These are phyloP conservation scores for Elaeidobius kamerunicus DNA, from an alignment of 2,888 invertebrate genomes.

Conservation along the genomic window DNA sequence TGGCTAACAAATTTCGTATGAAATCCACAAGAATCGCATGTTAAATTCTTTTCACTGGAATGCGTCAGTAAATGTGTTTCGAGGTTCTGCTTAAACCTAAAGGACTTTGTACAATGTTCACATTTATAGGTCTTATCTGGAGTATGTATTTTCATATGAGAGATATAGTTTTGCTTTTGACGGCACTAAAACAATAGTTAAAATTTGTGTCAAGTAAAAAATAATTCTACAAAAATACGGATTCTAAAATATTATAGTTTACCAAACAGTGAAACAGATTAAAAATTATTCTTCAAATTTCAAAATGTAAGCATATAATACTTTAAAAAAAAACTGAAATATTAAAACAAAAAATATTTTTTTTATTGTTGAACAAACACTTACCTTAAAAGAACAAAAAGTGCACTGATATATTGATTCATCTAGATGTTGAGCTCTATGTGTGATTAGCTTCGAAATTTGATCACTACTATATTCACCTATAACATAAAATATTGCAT, in stretches of 20 bases:
- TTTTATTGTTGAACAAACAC: neutral
- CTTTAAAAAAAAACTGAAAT: too few relatives aligned
- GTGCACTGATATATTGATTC: constrained; percentile 52
- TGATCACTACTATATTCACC: constrained; percentile 48
- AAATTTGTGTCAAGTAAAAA: neutral
- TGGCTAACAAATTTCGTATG: constrained; percentile 65
- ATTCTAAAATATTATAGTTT: too few relatives aligned
- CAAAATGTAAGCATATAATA: too few relatives aligned
- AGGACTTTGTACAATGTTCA: constrained; percentile 58
- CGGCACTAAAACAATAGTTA: constrained; percentile 51
- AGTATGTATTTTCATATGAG: constrained; percentile 59
- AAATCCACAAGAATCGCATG: constrained; percentile 66
- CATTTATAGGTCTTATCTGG: constrained; percentile 58
- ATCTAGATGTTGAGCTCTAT: constrained; percentile 57
- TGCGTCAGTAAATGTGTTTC: constrained; percentile 59
- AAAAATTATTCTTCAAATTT: too few relatives aligned
- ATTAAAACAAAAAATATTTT: too few relatives aligned
- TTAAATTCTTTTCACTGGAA: constrained; percentile 55
- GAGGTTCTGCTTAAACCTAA: constrained; percentile 57
- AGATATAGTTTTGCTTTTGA: constrained; percentile 56
- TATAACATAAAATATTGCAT: constrained; percentile 32
- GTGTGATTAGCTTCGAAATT: constrained; percentile 57
- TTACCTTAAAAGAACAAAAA: constrained; percentile 54
- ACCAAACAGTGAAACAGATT: too few relatives aligned
- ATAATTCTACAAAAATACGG: neutral